Base-by-base conservation (phyloP, 2,797 vertebrate species). In the Sparidentex hasta region DNA sequence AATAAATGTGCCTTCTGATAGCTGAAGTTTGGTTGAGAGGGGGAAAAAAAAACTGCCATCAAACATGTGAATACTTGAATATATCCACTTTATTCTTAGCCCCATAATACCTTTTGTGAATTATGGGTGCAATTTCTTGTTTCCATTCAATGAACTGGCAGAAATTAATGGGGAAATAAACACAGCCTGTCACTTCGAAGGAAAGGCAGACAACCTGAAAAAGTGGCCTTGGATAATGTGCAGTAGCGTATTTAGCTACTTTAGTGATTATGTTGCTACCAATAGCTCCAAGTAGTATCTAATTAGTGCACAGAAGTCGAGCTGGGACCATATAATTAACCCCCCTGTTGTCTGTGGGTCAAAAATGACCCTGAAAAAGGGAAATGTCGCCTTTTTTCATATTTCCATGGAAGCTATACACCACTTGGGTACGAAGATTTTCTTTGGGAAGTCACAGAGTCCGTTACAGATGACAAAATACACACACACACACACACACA, bases 21-120 rank as follows among this genome's bases (percentile, higher is more conserved):
- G 18, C 38, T 62, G 38, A 67, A 48, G 47, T 25, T 63, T 65
- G 67, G 51, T 61, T 43, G 14, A n/a, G 25, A 27, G 33, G 33
- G 7, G 17, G 23, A 8, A 29, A 69, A 88, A 82, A 21, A 41
- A 76, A 64, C 41, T 57, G 21, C 23, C 6, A 16, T 76, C 21
- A 63, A 78, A 33, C 43, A 51, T 41, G 6, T 44, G 23, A 59
- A 69, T 47, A 65, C 59, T 65, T 71, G 25, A 68, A 63, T n/a
- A 21, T 11, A 38, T 74, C 20, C 5, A 55, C 13, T 9, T 14
- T 47, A 48, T 20, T 51, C 13, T 20, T 48, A 20, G 16, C 50
- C 5, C 13, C 3, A 23, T n/a, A 11, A 44, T 54, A 51, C 11
- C 38, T 21, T 43, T 16, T 2, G 23, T 46, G 20, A 56, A 43